A percentile compares a stretch with the other conserved stretches of the same genome.
phyloP scores from a whole-genome alignment of 2,113 vertebrate genomes.

The Ploceus nigricollis region DNA sequence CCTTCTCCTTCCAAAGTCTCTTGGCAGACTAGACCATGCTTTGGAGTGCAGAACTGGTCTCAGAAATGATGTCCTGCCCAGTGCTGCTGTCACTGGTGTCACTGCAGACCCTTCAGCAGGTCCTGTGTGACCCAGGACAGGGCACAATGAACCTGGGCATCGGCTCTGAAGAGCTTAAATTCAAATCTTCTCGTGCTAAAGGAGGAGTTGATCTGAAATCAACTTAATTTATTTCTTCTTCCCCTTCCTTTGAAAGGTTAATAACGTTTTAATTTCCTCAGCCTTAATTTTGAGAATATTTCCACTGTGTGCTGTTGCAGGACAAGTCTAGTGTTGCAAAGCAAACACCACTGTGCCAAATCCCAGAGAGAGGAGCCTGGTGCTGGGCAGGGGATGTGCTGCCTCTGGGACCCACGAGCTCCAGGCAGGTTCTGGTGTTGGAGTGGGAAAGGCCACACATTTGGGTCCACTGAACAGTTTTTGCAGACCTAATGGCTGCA shows the following conservation, averaged over 20 bases:
- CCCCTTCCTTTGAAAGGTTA: neutral
- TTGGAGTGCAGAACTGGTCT: neutral
- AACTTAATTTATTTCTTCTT: neutral
- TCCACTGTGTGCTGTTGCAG: neutral
- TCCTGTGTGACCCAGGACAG: neutral
- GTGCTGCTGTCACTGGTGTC: neutral
- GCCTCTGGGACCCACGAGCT: neutral
- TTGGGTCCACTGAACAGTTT: neutral
- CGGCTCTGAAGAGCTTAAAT: neutral
- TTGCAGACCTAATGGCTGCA: neutral
- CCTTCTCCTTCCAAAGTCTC: neutral
- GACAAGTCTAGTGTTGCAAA: neutral
- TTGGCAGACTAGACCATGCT: neutral
- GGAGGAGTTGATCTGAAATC: neutral
- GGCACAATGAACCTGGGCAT: neutral
- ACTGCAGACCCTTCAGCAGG: neutral
- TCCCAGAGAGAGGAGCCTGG: neutral
- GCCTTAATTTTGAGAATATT: neutral
- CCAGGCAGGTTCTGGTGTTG: neutral
- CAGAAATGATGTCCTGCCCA: neutral
- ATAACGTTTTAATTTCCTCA: neutral
- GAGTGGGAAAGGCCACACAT: rapidly evolving
- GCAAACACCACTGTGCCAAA: neutral
- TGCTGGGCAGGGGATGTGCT: neutral
- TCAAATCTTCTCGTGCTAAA: neutral